Base-by-base conservation (phyloP, 2,113 vertebrate genomes). In the Heterochromis multidens region DNA sequence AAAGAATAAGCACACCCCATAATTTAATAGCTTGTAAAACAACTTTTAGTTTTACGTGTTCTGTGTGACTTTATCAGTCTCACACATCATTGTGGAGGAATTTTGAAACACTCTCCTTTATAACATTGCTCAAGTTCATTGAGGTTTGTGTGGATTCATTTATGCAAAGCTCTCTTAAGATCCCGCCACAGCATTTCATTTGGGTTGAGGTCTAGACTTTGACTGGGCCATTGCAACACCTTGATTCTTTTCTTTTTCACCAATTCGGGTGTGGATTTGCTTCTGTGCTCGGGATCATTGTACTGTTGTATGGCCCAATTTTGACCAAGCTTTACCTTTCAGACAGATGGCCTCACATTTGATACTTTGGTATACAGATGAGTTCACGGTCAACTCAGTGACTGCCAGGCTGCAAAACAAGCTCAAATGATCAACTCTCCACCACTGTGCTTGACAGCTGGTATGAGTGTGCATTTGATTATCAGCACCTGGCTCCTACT, bases 1-100 rank as follows among this genome's bases (percentile, higher is more conserved):
- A 1, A 1, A 5, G 17, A 16, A 49, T 6, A 4, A 62, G 60
- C 0, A 35, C 60, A 63, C 12, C 10, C 2, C 0, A 35, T 0
- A 21, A 63, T 11, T 63, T 31, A 63, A 19, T 35, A 63, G 31
- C 31, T 21, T 10, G 6, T 17, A 1, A 10, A n/a, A 62, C 31
- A 31, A 35, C 19, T 35, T 35, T n/a, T 4, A n/a, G n/a, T n/a
- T n/a, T n/a, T n/a, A n/a, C n/a, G n/a, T n/a, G n/a, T n/a, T n/a
- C n/a, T n/a, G n/a, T n/a, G n/a, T n/a, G n/a, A n/a, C n/a, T n/a
- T n/a, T 35, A 35, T 35, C 8, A 1, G 35, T 35, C 35, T 35
- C n/a, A n/a, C 35, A 35, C 35, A 35, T 35, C 35, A 35, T 35
- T 35, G 35, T 9, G 35, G 35, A 8, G 6, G 7, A 35, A 35